phyloP scores from a whole-genome alignment of 2,888 invertebrate genomes.

The Sussaba pulchella region DNA sequence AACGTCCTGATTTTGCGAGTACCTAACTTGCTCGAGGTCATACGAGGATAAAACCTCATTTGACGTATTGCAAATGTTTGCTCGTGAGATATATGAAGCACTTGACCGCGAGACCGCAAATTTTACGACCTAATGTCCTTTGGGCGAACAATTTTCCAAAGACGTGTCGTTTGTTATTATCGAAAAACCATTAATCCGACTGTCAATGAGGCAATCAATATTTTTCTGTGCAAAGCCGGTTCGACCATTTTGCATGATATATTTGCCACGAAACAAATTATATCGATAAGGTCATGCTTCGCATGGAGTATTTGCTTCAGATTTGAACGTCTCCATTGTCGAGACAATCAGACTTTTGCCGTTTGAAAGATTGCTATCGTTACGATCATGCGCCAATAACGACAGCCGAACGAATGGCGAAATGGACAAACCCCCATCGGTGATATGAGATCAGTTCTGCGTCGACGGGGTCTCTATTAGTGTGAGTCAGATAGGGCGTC shows the following conservation, averaged over 20 bases:
- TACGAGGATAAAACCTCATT: neutral
- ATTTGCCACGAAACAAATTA: neutral
- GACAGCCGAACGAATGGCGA: too few species aligned
- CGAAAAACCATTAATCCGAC: neutral
- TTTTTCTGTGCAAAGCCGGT: neutral
- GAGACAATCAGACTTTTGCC: too few species aligned
- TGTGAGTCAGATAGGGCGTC: too few species aligned
- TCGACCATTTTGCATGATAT: neutral
- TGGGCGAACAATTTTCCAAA: neutral
- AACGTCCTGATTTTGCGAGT: conserved; percentile 13
- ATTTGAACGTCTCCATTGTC: too few species aligned
- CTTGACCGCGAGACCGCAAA: neutral
- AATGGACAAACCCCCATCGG: too few species aligned
- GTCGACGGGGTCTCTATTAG: too few species aligned
- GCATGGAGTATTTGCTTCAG: too few species aligned
- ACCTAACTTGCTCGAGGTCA: neutral
- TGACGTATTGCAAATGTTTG: neutral
- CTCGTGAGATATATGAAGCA: neutral
- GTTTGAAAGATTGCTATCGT: too few species aligned
- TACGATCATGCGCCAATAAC: too few species aligned
- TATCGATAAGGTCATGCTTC: neutral
- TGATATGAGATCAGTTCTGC: too few species aligned
- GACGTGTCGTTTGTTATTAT: neutral
- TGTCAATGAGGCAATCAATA: neutral
- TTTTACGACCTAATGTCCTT: too few species aligned